Evolutionary conservation across 2,113 vertebrate species (phyloP), one percentile per base, ranked within the genome.

Genomic region (Actenoides lindsayi): DNA sequence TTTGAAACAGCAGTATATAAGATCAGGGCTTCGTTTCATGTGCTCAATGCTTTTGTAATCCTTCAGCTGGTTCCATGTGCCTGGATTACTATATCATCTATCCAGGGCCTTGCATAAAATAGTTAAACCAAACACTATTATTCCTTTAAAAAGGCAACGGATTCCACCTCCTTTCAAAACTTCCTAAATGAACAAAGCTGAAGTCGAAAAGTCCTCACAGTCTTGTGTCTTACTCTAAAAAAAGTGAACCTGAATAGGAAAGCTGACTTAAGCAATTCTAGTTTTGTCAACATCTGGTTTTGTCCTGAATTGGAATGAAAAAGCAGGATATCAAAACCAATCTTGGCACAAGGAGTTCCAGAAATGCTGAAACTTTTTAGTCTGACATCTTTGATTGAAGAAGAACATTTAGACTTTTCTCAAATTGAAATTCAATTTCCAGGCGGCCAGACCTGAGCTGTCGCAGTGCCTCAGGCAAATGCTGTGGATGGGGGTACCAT

Each of bases 341-440:
- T 50, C 62, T 84, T 57, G 62, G 80, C 62, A 84, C 59, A 44
- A 73, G 27, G 53, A 92, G 57, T 91, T 92, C 62, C 57, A 80
- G 89, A 95, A 87, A 68, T 2, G 6, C n/a, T 41, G 73, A 57
- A 93, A 96, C 73, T 73, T 96, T 84, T 84, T 71, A 42, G 56
- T 39, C 74, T 89, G 90, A 95, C 77, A 89, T 79, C 80, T 96
- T 94, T 90, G 73, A 87, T 73, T 92, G 90, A 95, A 79, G 68
- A 96, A 95, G 90, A 97, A 69, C 77, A 71, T 95, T 95, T 93
- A 94, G 88, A 73, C 39, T 92, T 92, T 92, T 37, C 92, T 89
- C 53, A 95, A 91, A 91, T 35, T 73, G 83, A 94, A 96, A 93
- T 92, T 91, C 92, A 92, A 37, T 96, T 95, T 94, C 83, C 91